These are phyloP conservation scores for Microcebus murinus DNA, from an alignment of 2,113 vertebrate species.

Conservation along the genomic window DNA sequence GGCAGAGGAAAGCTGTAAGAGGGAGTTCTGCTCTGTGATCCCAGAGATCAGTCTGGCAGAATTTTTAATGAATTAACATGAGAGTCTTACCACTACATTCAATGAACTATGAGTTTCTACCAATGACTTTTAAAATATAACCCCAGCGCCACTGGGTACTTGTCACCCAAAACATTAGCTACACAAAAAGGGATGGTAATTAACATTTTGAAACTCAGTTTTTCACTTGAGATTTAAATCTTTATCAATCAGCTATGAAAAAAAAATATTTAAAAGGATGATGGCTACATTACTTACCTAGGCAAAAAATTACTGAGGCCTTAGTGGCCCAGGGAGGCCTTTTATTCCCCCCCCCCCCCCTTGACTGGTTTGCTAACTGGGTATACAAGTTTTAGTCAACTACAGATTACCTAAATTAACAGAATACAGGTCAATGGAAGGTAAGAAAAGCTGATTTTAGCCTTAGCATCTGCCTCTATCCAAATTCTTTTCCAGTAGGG, in stretches of 20 bases:
- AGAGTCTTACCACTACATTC: background rate
- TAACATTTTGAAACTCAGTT: background rate
- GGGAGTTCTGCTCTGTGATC: background rate
- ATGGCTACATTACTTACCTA: background rate
- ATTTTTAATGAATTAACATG: background rate
- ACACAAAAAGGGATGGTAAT: background rate
- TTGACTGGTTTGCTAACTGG: background rate
- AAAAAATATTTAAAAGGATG: background rate
- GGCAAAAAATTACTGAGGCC: background rate
- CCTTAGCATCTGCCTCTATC: background rate
- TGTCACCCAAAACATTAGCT: background rate
- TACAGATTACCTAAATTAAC: background rate
- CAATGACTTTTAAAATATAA: background rate
- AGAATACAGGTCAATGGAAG: background rate
- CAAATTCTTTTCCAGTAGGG: background rate
- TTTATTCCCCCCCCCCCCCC: background rate
- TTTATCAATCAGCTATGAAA: background rate
- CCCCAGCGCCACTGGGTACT: background rate
- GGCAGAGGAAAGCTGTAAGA: background rate
- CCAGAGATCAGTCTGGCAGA: background rate
- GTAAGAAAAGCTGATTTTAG: background rate
- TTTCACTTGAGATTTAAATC: slow-evolving; percentile 22
- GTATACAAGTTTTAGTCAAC: background rate
- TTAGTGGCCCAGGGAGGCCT: background rate
- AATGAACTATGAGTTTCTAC: background rate